Conservation (phyloP, 1,140 invertebrate species). For the Dreissena rostriformis region DNA sequence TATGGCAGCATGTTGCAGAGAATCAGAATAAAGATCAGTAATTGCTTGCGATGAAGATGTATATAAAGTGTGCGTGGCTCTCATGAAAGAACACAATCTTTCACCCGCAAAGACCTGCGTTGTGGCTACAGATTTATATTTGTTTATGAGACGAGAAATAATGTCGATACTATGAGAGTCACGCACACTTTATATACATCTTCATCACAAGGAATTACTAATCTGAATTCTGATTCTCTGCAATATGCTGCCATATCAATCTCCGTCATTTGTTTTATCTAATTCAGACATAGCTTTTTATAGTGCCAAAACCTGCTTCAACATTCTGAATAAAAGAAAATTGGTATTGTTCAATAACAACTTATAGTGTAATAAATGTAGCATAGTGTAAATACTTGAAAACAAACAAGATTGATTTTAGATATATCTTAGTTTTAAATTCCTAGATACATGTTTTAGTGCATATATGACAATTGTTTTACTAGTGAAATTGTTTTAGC, state of each 20-base stretch:
- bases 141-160: neutral
- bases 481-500: too few relatives aligned
- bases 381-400: too few relatives aligned
- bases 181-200: slow-evolving; percentile 15
- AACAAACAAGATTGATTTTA: too few relatives aligned
- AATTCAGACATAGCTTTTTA: too few relatives aligned
- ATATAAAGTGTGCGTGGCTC: neutral
- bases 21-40: neutral
- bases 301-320: too few relatives aligned
- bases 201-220: neutral
- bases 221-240: neutral
- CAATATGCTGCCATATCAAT: neutral
- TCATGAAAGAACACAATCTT: slow-evolving; percentile 10
- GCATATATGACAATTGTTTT: too few relatives aligned
- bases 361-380: too few relatives aligned
- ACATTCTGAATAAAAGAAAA: too few relatives aligned
- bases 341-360: too few relatives aligned
- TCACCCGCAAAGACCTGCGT: neutral
- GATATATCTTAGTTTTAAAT: too few relatives aligned
- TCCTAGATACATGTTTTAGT: too few relatives aligned
- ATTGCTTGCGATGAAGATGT: slow-evolving; percentile 1
- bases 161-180: neutral
- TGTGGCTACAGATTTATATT: neutral
- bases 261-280: too few relatives aligned
- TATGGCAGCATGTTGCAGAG: neutral